phyloP scores from a whole-genome alignment of 2,113 vertebrate species.

The Neomonachus schauinslandi region DNA sequence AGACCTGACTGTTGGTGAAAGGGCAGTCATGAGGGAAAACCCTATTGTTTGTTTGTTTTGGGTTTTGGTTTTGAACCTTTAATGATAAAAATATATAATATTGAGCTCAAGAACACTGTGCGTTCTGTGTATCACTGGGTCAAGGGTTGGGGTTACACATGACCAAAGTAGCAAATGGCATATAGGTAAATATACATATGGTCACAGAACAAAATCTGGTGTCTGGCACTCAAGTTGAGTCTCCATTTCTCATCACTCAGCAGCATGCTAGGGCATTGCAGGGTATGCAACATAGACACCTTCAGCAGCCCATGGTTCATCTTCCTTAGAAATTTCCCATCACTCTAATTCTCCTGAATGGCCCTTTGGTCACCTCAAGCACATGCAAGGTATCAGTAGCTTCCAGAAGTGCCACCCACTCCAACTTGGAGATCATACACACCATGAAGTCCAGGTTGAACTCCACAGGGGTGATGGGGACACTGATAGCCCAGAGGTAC shows the following conservation, averaged over 20 bases:
- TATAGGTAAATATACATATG: neutral
- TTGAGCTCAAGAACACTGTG: neutral
- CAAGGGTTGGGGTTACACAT: neutral
- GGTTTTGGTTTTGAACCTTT: neutral
- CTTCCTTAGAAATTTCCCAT: conserved; percentile 90
- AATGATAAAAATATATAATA: neutral
- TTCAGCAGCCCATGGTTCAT: conserved; percentile 88
- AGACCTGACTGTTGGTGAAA: neutral
- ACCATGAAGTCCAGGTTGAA: conserved; percentile 90
- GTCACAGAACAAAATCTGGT: neutral
- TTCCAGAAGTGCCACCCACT: conserved; percentile 88
- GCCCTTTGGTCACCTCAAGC: conserved; percentile 85
- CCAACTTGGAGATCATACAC: conserved; percentile 91
- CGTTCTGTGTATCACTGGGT: neutral
- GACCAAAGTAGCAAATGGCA: neutral
- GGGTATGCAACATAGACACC: conserved; percentile 89
- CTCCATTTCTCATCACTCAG: conserved; percentile 88
- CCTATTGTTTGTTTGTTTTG: neutral
- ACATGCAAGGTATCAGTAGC: conserved; percentile 88
- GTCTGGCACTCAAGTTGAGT: neutral
- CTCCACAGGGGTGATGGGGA: conserved; percentile 89
- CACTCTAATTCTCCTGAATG: conserved; percentile 85
- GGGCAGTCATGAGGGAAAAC: neutral
- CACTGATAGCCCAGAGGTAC: conserved; percentile 89
- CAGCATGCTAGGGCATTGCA: conserved; percentile 91